phyloP scores from a whole-genome alignment of 2,797 vertebrate genomes.

The Rhinophrynus dorsalis region DNA sequence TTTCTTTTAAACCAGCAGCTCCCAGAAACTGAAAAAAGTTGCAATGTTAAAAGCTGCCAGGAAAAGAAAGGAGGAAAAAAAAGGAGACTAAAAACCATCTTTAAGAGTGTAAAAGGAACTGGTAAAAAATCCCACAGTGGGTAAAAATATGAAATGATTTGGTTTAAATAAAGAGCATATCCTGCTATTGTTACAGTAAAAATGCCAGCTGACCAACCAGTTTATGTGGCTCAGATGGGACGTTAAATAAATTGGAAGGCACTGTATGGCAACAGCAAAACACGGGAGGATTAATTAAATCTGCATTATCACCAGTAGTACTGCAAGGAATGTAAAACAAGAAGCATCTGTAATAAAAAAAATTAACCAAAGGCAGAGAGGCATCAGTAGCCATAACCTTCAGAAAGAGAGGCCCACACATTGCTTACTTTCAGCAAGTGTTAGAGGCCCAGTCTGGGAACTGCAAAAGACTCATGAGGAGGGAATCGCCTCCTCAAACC shows the following conservation, averaged over 20 bases:
- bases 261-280: slow-evolving; percentile 96
- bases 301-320: slow-evolving; percentile 86
- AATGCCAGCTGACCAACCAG: slow-evolving; percentile 88
- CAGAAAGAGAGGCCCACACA: slow-evolving; percentile 74
- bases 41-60: slow-evolving; percentile 94
- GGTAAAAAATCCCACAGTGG: slow-evolving; percentile 95
- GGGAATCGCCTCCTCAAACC: slow-evolving; percentile 66
- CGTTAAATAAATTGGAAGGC: slow-evolving; percentile 92
- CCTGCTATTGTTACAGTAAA: slow-evolving; percentile 94
- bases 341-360: slow-evolving; percentile 73
- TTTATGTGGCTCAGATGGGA: slow-evolving; percentile 85
- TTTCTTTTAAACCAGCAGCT: slow-evolving; percentile 67
- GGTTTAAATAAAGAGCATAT: slow-evolving; percentile 96
- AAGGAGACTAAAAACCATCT: slow-evolving; percentile 95
- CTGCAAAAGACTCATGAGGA: slow-evolving; percentile 72
- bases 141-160: slow-evolving; percentile 99
- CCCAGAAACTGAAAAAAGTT: slow-evolving; percentile 75
- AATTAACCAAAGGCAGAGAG: slow-evolving; percentile 64
- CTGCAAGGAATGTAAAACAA: slow-evolving; percentile 83
- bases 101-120: slow-evolving; percentile 95
- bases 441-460: slow-evolving; percentile 80
- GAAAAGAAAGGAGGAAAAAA: slow-evolving; percentile 87
- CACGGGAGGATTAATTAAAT: slow-evolving; percentile 86
- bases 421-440: slow-evolving; percentile 73
- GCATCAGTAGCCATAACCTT: slow-evolving; percentile 74